Evolutionary conservation across 2,888 invertebrate species (phyloP).

Genomic region (Elysia crispata): DNA sequence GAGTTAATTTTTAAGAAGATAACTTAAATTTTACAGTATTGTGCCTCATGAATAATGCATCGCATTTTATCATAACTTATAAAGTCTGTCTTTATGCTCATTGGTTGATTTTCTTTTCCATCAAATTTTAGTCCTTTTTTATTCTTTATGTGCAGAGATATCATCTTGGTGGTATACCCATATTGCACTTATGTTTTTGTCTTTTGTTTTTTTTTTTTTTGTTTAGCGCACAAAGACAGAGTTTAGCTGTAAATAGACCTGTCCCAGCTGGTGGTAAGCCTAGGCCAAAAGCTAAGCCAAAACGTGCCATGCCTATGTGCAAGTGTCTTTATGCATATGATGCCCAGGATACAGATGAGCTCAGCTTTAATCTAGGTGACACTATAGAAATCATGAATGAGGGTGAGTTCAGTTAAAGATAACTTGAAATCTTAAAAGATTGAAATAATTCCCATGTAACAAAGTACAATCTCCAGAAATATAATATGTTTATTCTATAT

Average conservation of each 20-base stretch:
- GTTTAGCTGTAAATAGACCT: slow-evolving; percentile 54
- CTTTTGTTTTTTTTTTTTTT: too few relatives aligned
- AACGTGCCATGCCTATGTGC: slow-evolving; percentile 72
- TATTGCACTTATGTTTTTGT: neutral
- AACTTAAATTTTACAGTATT: too few relatives aligned
- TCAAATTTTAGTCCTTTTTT: too few relatives aligned
- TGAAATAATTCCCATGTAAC: too few relatives aligned
- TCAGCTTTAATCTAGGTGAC: slow-evolving; percentile 82
- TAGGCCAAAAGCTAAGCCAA: slow-evolving; percentile 76
- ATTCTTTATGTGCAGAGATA: too few relatives aligned
- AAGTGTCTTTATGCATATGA: slow-evolving; percentile 82
- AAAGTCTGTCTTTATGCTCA: too few relatives aligned
- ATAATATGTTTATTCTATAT: too few relatives aligned
- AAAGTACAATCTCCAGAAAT: neutral
- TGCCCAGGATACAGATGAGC: slow-evolving; percentile 83
- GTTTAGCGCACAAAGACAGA: slow-evolving; percentile 48
- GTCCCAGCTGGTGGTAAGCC: slow-evolving; percentile 68
- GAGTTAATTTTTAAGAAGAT: too few relatives aligned
- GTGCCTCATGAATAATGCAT: too few relatives aligned
- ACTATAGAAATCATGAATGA: slow-evolving; percentile 81
- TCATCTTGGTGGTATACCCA: too few relatives aligned
- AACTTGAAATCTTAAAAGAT: neutral
- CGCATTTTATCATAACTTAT: too few relatives aligned
- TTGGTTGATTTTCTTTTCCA: too few relatives aligned
- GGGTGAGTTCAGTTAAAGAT: slow-evolving; percentile 60